phyloP scores from a whole-genome alignment of 2,888 invertebrate species.

The Hybos culiciformis region DNA sequence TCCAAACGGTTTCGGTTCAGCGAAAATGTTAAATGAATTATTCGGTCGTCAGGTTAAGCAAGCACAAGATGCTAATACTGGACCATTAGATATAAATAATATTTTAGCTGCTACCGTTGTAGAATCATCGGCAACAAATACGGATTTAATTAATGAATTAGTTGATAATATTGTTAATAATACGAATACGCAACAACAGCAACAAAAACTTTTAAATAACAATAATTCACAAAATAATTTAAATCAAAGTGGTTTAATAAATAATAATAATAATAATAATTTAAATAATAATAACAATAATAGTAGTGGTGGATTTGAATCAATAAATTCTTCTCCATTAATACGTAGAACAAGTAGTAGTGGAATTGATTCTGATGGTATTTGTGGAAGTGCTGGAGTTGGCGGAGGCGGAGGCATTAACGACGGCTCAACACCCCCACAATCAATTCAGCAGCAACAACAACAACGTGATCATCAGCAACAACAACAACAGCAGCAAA shows the following conservation, averaged over 20 bases:
- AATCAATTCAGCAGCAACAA: no score
- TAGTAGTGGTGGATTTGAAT: conserved; percentile 11
- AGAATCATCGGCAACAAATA: conserved; percentile 35
- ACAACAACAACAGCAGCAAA: conserved; percentile 24
- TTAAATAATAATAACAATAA: conserved; percentile 4
- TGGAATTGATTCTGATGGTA: conserved; percentile 36
- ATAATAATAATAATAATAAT: conserved; percentile 2
- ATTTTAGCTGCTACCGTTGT: conserved; percentile 31
- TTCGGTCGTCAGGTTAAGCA: conserved; percentile 68
- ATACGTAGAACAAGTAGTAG: conserved; percentile 24
- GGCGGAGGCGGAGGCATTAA: no score
- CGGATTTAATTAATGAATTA: conserved; percentile 29
- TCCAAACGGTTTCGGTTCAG: conserved; percentile 71
- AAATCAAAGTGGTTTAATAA: conserved; percentile 9
- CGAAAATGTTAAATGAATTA: conserved; percentile 84
- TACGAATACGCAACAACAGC: conserved; percentile 5
- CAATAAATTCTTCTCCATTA: conserved; percentile 18
- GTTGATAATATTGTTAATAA: conserved; percentile 19
- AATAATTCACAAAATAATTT: conserved; percentile 19
- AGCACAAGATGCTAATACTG: conserved; percentile 46
- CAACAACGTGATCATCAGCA: conserved; percentile 9
- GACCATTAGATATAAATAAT: conserved; percentile 36
- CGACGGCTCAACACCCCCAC: conserved; percentile 27
- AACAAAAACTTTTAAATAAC: conserved; percentile 8
- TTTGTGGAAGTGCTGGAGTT: no score